A percentile compares a stretch with the other conserved stretches of the same genome.
Conservation (phyloP, 2,113 vertebrate species). For the Arenaria interpres region DNA sequence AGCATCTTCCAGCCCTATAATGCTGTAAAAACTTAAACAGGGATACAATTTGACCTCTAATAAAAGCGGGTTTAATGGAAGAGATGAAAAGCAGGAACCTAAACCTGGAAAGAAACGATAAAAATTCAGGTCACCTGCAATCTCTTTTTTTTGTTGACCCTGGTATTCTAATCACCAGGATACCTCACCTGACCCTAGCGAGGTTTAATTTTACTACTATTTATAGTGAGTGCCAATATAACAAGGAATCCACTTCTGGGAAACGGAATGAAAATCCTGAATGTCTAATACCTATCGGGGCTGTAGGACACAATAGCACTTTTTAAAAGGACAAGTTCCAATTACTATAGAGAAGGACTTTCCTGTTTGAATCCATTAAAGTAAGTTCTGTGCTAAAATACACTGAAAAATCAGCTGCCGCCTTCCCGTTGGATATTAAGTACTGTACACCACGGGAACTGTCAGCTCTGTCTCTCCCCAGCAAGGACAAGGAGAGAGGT, state of each 20-base stretch:
- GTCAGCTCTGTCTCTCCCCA: neutral
- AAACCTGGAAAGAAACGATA: neutral
- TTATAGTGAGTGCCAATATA: neutral
- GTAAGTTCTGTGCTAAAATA: neutral
- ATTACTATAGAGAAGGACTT: neutral
- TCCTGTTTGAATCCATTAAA: neutral
- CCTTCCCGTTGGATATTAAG: neutral
- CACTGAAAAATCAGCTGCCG: neutral
- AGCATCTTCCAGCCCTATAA: neutral
- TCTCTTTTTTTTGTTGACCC: neutral
- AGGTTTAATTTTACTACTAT: neutral
- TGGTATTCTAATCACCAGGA: neutral
- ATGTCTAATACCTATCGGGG: neutral
- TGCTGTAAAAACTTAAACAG: neutral
- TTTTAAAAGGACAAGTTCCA: neutral
- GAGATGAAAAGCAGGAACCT: neutral
- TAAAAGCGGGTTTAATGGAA: neutral
- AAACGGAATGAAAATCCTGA: neutral
- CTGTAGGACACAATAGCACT: neutral
- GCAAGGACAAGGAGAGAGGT: neutral
- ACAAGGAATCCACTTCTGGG: neutral
- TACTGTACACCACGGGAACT: neutral
- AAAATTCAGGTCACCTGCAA: neutral
- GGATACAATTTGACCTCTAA: neutral
- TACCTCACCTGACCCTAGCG: neutral